Conservation (phyloP, 1,140 invertebrate genomes). For the Whitmania pigra region DNA sequence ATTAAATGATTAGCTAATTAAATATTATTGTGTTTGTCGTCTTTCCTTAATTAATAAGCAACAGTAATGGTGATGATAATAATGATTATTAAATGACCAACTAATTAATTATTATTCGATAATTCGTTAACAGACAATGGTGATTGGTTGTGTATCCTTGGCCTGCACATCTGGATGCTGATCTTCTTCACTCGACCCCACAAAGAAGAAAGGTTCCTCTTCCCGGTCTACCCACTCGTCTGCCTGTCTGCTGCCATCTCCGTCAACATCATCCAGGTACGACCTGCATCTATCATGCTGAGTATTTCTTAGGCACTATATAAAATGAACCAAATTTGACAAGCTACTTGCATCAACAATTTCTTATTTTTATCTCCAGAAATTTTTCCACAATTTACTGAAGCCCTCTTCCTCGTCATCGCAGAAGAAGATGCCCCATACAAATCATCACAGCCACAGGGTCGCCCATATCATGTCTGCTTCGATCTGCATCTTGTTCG, state of each 20-base stretch:
- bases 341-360: no score
- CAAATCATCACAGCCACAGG: no score
- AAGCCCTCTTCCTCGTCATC: no score
- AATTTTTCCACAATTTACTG: no score
- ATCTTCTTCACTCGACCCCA: slow-evolving; percentile 84
- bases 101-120: slow-evolving; percentile 3
- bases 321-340: no score
- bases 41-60: no score
- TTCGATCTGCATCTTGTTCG: slow-evolving; percentile 50
- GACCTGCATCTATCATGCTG: no score
- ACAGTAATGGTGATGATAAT: neutral
- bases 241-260: slow-evolving; percentile 66
- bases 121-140: neutral
- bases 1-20: neutral
- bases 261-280: slow-evolving; percentile 36
- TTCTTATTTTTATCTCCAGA: no score
- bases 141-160: slow-evolving; percentile 38
- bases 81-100: neutral
- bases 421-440: no score
- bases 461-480: slow-evolving; percentile 50
- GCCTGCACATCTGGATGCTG: slow-evolving; percentile 73
- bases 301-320: no score
- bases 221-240: slow-evolving; percentile 86
- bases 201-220: slow-evolving; percentile 88
- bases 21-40: no score